Base-by-base conservation (phyloP, 2,888 invertebrate species). In the Caenorhabditis drosophilae region DNA sequence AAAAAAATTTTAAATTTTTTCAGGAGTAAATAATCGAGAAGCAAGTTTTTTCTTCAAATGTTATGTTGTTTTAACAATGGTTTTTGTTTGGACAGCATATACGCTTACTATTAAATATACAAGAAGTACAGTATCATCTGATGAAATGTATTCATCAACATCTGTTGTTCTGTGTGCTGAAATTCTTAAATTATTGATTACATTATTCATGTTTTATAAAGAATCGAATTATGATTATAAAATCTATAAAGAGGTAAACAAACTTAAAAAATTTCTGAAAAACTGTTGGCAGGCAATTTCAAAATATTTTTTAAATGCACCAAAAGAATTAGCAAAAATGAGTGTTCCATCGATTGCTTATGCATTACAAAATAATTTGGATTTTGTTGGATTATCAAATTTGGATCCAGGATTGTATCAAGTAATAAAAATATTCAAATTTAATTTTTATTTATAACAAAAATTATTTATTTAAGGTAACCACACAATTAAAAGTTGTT, bases 401-500 rank as follows among this genome's bases (percentile, higher is more conserved):
- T 62, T 84, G 47, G 81, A 83, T 41, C 80, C 84, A 7, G 81
- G 79, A n/a, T 77, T 83, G 22, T 83, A 83, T 68, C 83, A 83
- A 68, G 82, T 81, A 40, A 40, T 9, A 16, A 40, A 40, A 40
- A 40, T 40, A 9, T 40, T 40, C 15, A 9, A 18, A 20, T 20
- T 40, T 40, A 6, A 40, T 4, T 40, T 40, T 35, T 15, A 15
- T 12, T 15, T 35, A 15, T 35, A 35, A 15, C 12, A 35, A 12
- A 15, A 15, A 15, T 12, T 35, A 15, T 12, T 12, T 40, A 6
- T 42, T 78, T 40, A 60, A 82, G 81, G 83, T 84, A 26, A 83
- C 83, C n/a, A 80, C 76, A 12, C 84, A 84, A 58, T 70, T 84
- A 50, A 84, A 84, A 71, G 82, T 84, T 26, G 82, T 84, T 38